A percentile compares a stretch with the other conserved stretches of the same genome.
These are phyloP conservation scores for Aspidiotus rigidus DNA, from an alignment of 2,888 invertebrate genomes.

Conservation along the genomic window DNA sequence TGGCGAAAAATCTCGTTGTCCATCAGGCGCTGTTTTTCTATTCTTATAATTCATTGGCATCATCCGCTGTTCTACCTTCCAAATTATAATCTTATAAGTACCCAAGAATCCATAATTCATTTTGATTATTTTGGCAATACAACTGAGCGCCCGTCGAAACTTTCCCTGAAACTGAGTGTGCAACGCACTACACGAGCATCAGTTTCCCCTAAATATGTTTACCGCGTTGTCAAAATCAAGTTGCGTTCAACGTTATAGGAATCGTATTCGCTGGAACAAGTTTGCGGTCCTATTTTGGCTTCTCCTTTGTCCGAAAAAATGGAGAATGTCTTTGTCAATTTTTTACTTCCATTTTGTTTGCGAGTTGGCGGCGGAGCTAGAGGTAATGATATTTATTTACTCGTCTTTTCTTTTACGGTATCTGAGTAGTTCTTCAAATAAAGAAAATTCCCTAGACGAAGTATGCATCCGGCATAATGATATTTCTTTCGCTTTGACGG, in stretches of 20 bases:
- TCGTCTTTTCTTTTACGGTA: not conserved
- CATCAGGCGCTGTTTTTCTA: too few species aligned
- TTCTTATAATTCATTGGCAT: too few species aligned
- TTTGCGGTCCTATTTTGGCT: constrained; percentile 83
- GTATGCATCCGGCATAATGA: constrained; percentile 81
- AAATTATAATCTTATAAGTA: not conserved
- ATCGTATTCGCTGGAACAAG: constrained; percentile 82
- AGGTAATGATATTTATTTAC: constrained; percentile 51
- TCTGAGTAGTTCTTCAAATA: not conserved
- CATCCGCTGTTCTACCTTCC: too few species aligned
- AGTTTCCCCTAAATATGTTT: not conserved
- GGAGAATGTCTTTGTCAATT: constrained; percentile 90
- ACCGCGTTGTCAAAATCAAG: not conserved
- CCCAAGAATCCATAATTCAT: too few species aligned
- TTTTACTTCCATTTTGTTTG: constrained; percentile 90
- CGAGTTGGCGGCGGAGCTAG: constrained; percentile 90
- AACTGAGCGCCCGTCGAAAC: too few species aligned
- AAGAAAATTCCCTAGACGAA: constrained; percentile 53
- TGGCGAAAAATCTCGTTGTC: too few species aligned
- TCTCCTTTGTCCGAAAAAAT: constrained; percentile 85
- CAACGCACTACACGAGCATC: too few species aligned
- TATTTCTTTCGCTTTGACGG: constrained; percentile 79
- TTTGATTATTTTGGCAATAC: too few species aligned
- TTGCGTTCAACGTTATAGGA: constrained; percentile 48
- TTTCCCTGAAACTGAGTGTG: too few species aligned